A percentile compares a stretch with the other conserved stretches of the same genome.
phyloP scores from a whole-genome alignment of 1,140 invertebrate species.

The Papilio aristodemus region DNA sequence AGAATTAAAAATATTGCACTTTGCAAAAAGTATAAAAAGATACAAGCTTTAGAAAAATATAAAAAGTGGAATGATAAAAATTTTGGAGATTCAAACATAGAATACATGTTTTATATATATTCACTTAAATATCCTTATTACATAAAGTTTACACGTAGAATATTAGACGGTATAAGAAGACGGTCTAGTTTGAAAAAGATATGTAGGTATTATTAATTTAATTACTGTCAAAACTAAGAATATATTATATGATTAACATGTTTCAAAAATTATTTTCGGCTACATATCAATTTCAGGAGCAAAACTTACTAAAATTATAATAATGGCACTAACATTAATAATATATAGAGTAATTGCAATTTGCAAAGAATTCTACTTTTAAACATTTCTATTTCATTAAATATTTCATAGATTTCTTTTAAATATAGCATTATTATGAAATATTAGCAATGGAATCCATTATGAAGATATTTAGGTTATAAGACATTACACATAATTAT shows the following conservation, averaged over 20 bases:
- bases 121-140: not conserved
- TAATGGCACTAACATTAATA: constrained; percentile 5
- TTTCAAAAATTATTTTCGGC: not conserved
- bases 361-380: not conserved
- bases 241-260: not conserved
- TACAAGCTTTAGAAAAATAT: too few relatives aligned
- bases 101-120: not conserved
- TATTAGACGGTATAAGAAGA: constrained; percentile 25
- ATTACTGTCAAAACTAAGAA: not conserved
- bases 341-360: not conserved
- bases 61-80: constrained; percentile 10
- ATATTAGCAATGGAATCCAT: not conserved
- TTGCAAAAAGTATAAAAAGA: too few relatives aligned
- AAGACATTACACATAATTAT: too few relatives aligned
- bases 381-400: not conserved
- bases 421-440: not conserved
- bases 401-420: not conserved
- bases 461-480: too few relatives aligned
- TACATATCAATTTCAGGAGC: not conserved
- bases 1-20: not conserved
- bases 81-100: constrained; percentile 1
- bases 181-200: constrained; percentile 16
- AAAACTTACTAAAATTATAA: constrained; percentile 1
- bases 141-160: not conserved
- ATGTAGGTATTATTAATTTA: constrained; percentile 2